Conservation (phyloP, 1,140 invertebrate species). For the Drosophila nigromelanica region DNA sequence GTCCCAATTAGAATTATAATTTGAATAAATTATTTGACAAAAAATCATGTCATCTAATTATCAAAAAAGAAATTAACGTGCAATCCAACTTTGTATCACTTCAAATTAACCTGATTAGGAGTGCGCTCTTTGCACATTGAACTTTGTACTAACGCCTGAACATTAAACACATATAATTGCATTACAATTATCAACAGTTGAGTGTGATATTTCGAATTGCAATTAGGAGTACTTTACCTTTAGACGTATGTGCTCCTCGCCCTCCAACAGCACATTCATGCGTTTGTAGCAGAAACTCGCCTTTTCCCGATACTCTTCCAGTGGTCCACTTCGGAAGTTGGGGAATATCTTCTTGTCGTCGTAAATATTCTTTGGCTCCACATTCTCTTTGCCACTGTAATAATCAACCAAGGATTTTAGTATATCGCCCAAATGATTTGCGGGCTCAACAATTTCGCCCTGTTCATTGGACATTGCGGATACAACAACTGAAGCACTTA, state of each 20-base stretch:
- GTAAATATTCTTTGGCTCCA: conserved; percentile 51
- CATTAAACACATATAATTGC: not conserved
- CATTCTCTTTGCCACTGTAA: conserved; percentile 45
- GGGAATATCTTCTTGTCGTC: conserved; percentile 84
- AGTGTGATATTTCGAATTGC: too few relatives aligned
- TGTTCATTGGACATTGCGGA: conserved; percentile 32
- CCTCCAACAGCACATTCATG: conserved; percentile 90
- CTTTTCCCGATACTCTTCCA: conserved; percentile 89
- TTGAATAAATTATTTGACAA: not conserved
- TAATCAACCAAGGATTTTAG: conserved; percentile 26
- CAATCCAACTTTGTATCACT: not conserved
- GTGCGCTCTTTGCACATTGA: conserved; percentile 16
- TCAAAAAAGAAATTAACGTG: not conserved
- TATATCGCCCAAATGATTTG: conserved; percentile 13
- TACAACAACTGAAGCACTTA: conserved; percentile 8
- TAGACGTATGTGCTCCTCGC: conserved; percentile 85
- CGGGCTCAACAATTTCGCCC: conserved; percentile 4
- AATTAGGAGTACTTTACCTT: conserved; percentile 84
- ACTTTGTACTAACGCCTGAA: conserved; percentile 22
- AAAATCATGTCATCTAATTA: not conserved
- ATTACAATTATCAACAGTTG: not conserved
- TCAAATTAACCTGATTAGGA: not conserved
- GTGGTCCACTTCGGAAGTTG: conserved; percentile 88
- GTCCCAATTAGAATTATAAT: not conserved
- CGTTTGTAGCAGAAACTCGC: conserved; percentile 93